Base-by-base conservation (phyloP, 1,140 invertebrate species). In the Camponotus vicinus region DNA sequence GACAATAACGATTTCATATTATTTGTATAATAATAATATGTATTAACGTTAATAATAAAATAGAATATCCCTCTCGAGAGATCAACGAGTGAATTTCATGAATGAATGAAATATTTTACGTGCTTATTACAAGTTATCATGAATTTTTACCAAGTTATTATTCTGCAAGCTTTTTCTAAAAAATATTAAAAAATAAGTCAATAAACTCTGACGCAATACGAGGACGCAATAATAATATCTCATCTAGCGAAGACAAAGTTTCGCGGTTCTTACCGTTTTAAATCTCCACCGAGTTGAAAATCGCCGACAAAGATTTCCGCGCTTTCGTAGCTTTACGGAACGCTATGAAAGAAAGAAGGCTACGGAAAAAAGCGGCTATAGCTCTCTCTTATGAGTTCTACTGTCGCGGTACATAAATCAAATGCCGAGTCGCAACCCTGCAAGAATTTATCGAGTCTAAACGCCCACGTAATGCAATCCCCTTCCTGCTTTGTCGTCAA, bases 391-490 rank as follows among this genome's bases (percentile, higher is more conserved):
- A 82, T 82, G 79, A 82, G 79, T 82, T 82, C 79, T 82, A 49
- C 79, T 82, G 79, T 73, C 67, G 67, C 67, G 79, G 52, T 73
- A 82, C 79, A 82, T 82, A 82, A 82, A 82, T 82, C 79, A 82
- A 40, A 42, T 42, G 40, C 37, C 52, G 42, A 57, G 66, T 80
- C 37, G 66, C 66, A 42, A 71, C 66, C 52, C 52, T 18, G 40
- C 15, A 61, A 82, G 52, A 82, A 82, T 82, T 82, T 82, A 82
- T 82, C 79, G 79, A 82, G 52, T 82, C 67, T 82, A 82, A 82
- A 82, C 67, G 52, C 40, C 78, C 79, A 73, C 79, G 67, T 82
- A 61, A 82, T 82, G 37, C 67, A 82, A 82, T 73, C 27, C 55
- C 37, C 6, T 61, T 7, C 37, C 52, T 45, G 78, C 52, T 82